Evolutionary conservation across 1,140 invertebrate species (phyloP).

Genomic region (Dreissena polymorpha): DNA sequence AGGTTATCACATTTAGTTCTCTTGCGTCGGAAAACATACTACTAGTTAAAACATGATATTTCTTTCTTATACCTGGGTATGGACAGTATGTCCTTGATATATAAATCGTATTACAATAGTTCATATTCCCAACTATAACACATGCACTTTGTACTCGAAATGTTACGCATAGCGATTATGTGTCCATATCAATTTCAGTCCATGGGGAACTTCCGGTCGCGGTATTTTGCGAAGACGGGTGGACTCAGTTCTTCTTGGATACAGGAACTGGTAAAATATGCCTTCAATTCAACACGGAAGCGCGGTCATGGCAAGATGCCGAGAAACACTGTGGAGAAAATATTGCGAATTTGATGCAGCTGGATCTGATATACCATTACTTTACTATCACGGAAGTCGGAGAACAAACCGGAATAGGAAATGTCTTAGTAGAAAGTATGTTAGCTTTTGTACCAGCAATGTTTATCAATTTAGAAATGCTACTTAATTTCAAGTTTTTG

Average conservation of each 20-base stretch:
- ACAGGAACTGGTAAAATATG: not conserved
- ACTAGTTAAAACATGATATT: too few species aligned
- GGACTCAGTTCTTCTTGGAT: not conserved
- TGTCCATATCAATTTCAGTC: too few species aligned
- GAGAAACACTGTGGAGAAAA: not conserved
- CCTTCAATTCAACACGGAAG: not conserved
- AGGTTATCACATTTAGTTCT: too few species aligned
- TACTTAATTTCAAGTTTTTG: too few species aligned
- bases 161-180: too few species aligned
- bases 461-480: not conserved
- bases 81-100: too few species aligned
- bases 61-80: too few species aligned
- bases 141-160: too few species aligned
- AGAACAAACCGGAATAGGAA: not conserved
- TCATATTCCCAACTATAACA: too few species aligned
- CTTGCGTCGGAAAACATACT: too few species aligned
- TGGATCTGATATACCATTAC: not conserved
- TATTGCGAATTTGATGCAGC: not conserved
- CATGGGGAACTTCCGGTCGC: too few species aligned
- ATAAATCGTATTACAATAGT: too few species aligned
- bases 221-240: slow-evolving; percentile 8
- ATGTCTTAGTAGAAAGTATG: not conserved
- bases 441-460: not conserved
- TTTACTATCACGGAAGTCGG: not conserved
- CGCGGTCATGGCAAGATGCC: not conserved